Evolutionary conservation across 2,888 invertebrate genomes (phyloP).

Genomic region (Volucella zonaria): DNA sequence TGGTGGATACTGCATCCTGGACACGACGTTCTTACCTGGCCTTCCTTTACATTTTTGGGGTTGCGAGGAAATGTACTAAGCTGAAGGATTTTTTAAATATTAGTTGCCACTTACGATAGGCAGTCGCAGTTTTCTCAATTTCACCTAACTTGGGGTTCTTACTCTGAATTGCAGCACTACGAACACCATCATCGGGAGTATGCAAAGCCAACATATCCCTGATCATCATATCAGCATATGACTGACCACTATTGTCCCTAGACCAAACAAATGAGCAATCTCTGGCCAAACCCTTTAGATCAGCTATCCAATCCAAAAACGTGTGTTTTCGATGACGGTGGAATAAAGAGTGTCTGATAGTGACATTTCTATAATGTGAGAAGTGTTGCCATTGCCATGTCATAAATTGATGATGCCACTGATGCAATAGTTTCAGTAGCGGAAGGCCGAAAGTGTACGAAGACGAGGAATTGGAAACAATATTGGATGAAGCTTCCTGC

Average conservation of each 20-base stretch:
- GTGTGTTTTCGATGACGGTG: too few relatives aligned
- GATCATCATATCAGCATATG: constrained; percentile 6
- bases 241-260: neutral
- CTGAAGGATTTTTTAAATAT: neutral
- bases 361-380: too few relatives aligned
- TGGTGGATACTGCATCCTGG: constrained; percentile 5
- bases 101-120: neutral
- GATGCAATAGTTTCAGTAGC: too few relatives aligned
- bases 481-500: too few relatives aligned
- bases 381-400: too few relatives aligned
- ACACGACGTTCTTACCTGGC: constrained; percentile 15
- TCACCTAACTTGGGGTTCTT: neutral
- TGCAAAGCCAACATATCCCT: neutral
- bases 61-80: neutral
- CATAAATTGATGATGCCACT: too few relatives aligned
- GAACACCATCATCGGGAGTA: constrained; percentile 1
- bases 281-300: too few relatives aligned
- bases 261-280: neutral
- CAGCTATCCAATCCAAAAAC: too few relatives aligned
- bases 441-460: too few relatives aligned
- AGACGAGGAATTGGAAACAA: too few relatives aligned
- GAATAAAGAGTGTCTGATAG: too few relatives aligned
- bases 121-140: neutral
- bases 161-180: too few relatives aligned
- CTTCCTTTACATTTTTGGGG: neutral